Evolutionary conservation across 2,888 invertebrate species (phyloP).

Genomic region (Nomada hirtipes): DNA sequence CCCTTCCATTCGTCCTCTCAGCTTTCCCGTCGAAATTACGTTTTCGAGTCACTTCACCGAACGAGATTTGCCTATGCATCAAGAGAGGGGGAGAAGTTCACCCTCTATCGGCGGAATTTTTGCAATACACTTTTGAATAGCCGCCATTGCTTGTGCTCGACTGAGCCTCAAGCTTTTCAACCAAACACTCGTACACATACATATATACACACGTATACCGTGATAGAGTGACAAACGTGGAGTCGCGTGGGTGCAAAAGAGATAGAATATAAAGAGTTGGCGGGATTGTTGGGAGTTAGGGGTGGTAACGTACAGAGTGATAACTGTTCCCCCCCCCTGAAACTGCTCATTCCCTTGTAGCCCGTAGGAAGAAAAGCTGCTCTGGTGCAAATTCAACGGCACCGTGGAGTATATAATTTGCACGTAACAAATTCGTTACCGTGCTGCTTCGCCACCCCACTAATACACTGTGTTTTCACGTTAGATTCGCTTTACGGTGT

Average conservation of each 20-base stretch:
- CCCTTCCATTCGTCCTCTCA: slow-evolving; percentile 10
- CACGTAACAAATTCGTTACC: slow-evolving; percentile 34
- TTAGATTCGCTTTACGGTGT: neutral
- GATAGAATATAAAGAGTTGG: slow-evolving; percentile 6
- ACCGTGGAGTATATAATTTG: slow-evolving; percentile 42
- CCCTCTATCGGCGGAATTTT: slow-evolving; percentile 65
- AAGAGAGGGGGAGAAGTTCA: slow-evolving; percentile 35
- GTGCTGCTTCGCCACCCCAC: neutral
- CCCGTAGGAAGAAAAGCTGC: slow-evolving; percentile 38
- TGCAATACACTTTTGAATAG: slow-evolving; percentile 71
- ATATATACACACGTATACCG: neutral
- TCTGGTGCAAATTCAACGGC: slow-evolving; percentile 42
- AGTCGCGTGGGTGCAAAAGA: neutral
- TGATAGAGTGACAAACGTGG: slow-evolving; percentile 2
- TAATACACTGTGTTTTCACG: neutral
- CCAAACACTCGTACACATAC: slow-evolving; percentile 26
- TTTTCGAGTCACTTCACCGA: slow-evolving; percentile 64
- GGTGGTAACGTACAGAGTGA: slow-evolving; percentile 21
- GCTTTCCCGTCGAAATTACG: slow-evolving; percentile 57
- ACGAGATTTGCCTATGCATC: slow-evolving; percentile 65
- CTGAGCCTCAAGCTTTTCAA: slow-evolving; percentile 61
- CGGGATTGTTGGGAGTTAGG: neutral
- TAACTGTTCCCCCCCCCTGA: slow-evolving; percentile 46
- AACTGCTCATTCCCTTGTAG: slow-evolving; percentile 50
- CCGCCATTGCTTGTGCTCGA: slow-evolving; percentile 64